Base-by-base conservation (phyloP, 2,888 invertebrate genomes). In the Chalcosyrphus nemorum region DNA sequence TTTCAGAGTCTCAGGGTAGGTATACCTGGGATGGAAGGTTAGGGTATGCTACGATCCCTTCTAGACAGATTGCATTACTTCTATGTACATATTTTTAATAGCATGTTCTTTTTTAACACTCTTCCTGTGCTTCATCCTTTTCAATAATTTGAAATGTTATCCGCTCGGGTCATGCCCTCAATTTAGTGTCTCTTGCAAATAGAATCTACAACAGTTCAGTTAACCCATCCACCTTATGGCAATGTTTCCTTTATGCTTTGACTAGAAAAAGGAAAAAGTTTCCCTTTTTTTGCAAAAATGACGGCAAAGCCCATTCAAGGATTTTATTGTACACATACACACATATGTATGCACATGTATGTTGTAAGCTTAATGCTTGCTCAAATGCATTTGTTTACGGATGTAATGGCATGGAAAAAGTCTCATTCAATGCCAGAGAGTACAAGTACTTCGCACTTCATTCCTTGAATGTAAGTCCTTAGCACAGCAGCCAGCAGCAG, bases 401-500 rank as follows among this genome's bases (percentile, higher is more conserved):
- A 75, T 81, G 61, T 75, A 81, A 81, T 81, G 81, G 81, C 81
- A 81, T 75, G 81, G 81, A 81, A 75, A 81, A 75, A 70, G 47
- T 75, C 56, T 68, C 75, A 81, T 75, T 81, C 75, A 81, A 61
- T 81, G 75, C 63, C 68, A 81, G 29, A 75, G 68, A 81, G 65
- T 81, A 70, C 61, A 81, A 81, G 75, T 54, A 81, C 75, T 81
- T 75, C 81, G 61, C 81, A 81, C 81, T 81, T 38, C 75, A 56
- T 38, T 81, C 56, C 56, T 75, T 70, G 81, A n/a, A 81, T 70
- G 59, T 50, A 68, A 68, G 41, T 68, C 43, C 29, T 68, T 54
- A 54, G 41, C 41, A 66, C 17, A 41, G 5, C 3, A 4, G 7
- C 29, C 29, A 29, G 29, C 29, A 29, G 29, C 27, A 41, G 41